phyloP scores from a whole-genome alignment of 2,797 vertebrate species.

The Manis pentadactyla region DNA sequence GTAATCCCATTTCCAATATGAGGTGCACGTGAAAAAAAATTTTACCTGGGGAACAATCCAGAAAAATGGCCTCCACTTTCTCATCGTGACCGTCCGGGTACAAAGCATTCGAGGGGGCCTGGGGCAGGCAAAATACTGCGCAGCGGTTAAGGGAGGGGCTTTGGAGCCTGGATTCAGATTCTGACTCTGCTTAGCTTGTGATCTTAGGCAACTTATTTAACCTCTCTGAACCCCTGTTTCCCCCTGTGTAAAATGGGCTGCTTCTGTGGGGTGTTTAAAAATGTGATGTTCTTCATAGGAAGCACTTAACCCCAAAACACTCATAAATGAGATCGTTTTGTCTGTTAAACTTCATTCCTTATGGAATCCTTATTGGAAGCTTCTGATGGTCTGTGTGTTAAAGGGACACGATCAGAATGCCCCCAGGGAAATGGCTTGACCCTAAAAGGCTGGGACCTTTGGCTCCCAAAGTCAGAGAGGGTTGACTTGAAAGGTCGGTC shows the following conservation, averaged over 20 bases:
- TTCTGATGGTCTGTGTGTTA: not conserved
- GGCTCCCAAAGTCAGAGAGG: not conserved
- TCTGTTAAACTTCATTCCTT: not conserved
- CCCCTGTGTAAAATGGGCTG: not conserved
- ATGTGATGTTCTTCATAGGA: rapidly evolving
- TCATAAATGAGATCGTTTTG: rapidly evolving
- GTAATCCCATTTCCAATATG: not conserved
- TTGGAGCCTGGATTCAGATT: rapidly evolving
- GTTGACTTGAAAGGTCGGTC: rapidly evolving
- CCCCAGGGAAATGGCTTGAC: not conserved
- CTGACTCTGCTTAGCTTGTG: not conserved
- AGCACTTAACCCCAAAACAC: not conserved
- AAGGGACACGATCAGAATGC: not conserved
- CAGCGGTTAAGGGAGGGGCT: not conserved
- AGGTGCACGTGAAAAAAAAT: not conserved
- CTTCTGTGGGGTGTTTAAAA: not conserved
- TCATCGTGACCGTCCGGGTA: not conserved
- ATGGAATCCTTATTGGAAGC: rapidly evolving
- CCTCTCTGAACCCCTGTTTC: not conserved
- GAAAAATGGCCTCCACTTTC: not conserved
- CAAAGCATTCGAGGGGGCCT: rapidly evolving
- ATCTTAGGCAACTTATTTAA: not conserved
- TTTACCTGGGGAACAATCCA: not conserved
- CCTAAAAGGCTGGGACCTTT: not conserved
- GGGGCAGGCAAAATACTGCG: rapidly evolving